These are phyloP conservation scores for Rhinoderma darwinii DNA, from an alignment of 2,113 vertebrate species.

Conservation along the genomic window DNA sequence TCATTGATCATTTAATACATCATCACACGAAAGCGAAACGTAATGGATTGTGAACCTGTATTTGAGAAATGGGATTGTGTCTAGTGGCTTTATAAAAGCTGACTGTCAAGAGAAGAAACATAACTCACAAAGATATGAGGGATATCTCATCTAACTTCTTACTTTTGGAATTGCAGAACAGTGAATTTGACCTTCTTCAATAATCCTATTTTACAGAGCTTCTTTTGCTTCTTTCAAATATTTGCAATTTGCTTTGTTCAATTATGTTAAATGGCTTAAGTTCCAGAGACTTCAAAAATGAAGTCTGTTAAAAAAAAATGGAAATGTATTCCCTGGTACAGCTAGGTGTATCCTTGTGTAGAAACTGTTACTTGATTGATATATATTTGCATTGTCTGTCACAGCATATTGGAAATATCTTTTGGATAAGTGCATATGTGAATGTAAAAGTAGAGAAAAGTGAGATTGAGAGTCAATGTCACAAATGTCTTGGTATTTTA, in stretches of 20 bases:
- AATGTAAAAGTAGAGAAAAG: background rate
- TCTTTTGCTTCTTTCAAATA: background rate
- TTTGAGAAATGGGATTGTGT: background rate
- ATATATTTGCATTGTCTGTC: conserved; percentile 5
- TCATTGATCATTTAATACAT: background rate
- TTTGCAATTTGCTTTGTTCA: background rate
- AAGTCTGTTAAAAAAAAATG: background rate
- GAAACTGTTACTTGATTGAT: background rate
- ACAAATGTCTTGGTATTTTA: background rate
- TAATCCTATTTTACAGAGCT: background rate
- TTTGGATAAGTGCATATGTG: background rate
- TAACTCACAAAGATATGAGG: background rate
- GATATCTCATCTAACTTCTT: background rate
- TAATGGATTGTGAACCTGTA: conserved; percentile 1
- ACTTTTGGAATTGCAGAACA: background rate
- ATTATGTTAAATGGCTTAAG: background rate
- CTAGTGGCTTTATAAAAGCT: conserved; percentile 4
- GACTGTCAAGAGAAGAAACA: background rate
- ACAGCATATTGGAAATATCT: background rate
- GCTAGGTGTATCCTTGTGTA: background rate
- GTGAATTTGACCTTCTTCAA: background rate
- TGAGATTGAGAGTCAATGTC: too few relatives aligned
- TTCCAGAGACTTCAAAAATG: conserved; percentile 3
- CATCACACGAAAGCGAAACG: background rate
- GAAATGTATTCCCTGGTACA: background rate